Conservation (phyloP, 2,797 vertebrate genomes). For the Perodicticus potto region DNA sequence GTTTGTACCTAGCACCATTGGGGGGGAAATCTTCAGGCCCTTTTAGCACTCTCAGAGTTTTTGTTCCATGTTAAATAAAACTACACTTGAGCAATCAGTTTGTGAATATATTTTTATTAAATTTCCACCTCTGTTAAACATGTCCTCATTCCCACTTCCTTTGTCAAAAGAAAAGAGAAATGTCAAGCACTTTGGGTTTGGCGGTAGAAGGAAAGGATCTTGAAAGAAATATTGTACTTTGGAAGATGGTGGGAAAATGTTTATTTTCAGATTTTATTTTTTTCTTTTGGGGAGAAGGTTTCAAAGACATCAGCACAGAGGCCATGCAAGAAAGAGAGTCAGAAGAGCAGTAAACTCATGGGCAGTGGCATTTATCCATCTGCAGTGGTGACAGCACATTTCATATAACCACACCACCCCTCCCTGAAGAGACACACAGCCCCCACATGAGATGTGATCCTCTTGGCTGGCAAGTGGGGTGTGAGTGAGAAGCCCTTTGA, state of each 20-base stretch:
- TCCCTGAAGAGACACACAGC: conserved; percentile 61
- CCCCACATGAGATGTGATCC: conserved; percentile 50
- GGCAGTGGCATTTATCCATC: conserved; percentile 82
- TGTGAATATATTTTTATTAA: neutral
- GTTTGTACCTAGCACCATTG: neutral
- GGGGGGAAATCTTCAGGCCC: neutral
- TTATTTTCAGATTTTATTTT: conserved; percentile 12
- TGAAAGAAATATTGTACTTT: neutral
- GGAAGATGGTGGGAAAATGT: conserved; percentile 37
- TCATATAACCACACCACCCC: conserved; percentile 56
- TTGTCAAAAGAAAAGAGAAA: conserved; percentile 29
- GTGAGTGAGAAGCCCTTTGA: conserved; percentile 79
- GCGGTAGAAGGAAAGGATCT: neutral
- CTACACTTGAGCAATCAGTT: neutral
- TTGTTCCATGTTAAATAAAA: conserved; percentile 20
- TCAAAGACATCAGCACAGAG: neutral
- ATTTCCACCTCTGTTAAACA: conserved; percentile 36
- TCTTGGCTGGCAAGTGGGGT: conserved; percentile 68
- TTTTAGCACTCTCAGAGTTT: conserved; percentile 48
- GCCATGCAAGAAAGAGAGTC: neutral
- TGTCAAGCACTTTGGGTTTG: neutral
- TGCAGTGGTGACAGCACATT: conserved; percentile 45
- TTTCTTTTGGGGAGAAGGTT: neutral
- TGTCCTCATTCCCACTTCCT: neutral
- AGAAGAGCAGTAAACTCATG: neutral